phyloP scores from a whole-genome alignment of 2,113 vertebrate genomes.

The Centropus bengalensis region DNA sequence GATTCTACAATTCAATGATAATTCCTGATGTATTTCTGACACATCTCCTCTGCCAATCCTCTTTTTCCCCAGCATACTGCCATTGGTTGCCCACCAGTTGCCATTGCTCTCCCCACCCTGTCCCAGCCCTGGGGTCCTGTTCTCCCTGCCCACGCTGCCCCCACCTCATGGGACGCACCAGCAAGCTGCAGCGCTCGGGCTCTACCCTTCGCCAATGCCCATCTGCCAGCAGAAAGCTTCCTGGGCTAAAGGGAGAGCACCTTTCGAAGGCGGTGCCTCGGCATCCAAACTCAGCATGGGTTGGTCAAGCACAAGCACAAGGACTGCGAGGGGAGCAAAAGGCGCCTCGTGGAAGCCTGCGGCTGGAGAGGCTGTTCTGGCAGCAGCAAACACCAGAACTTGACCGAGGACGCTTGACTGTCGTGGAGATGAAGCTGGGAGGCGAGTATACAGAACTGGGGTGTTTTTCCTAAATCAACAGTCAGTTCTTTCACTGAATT shows the following conservation, averaged over 20 bases:
- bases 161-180: background rate
- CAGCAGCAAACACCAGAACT: background rate
- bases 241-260: background rate
- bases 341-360: background rate
- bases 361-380: background rate
- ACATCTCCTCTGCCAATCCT: background rate
- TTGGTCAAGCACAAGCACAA: background rate
- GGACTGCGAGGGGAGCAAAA: background rate
- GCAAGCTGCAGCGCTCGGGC: background rate
- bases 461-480: background rate
- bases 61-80: background rate
- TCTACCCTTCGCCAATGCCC: background rate
- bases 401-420: background rate
- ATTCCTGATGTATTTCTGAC: background rate
- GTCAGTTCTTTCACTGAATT: background rate
- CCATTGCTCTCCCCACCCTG: background rate
- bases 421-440: background rate
- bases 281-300: background rate
- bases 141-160: background rate
- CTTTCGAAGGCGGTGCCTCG: background rate
- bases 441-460: background rate
- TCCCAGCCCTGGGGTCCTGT: background rate
- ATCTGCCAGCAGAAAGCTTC: background rate
- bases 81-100: background rate
- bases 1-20: background rate